Conservation (phyloP, 2,113 vertebrate species). For the Anas platyrhynchos region DNA sequence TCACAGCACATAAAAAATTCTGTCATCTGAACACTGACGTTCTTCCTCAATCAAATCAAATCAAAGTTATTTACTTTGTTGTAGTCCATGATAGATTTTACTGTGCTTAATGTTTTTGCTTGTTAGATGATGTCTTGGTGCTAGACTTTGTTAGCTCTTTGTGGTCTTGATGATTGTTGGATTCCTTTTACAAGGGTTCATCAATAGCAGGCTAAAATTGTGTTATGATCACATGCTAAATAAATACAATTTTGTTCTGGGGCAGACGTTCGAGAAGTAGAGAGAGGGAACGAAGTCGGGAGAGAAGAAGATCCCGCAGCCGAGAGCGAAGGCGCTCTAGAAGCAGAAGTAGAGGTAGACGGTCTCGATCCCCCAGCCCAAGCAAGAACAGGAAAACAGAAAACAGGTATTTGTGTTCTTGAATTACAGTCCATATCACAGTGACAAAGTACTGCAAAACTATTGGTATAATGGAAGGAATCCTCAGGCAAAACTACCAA, state of each 20-base stretch:
- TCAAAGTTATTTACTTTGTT: background rate
- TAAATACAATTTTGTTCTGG: background rate
- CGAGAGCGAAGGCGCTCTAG: constrained; percentile 86
- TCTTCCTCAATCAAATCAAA: background rate
- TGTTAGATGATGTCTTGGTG: background rate
- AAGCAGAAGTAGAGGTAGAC: constrained; percentile 86
- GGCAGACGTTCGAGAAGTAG: constrained; percentile 89
- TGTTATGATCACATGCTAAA: accelerated
- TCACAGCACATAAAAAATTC: accelerated
- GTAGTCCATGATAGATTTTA: background rate
- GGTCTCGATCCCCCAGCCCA: constrained; percentile 87
- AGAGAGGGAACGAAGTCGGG: constrained; percentile 82
- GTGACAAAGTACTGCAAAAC: background rate
- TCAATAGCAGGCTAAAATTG: background rate
- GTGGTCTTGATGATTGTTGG: background rate
- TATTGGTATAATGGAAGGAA: background rate
- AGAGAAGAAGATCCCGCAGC: constrained; percentile 89
- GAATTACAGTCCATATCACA: background rate
- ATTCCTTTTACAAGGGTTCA: background rate
- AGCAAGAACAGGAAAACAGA: constrained; percentile 89
- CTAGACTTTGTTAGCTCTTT: background rate
- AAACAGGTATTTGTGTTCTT: constrained; percentile 79
- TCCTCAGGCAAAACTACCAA: background rate
- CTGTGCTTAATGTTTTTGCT: background rate
- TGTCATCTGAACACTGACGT: accelerated